Percentiles rank a stretch among this genome's conserved stretches.
These are phyloP conservation scores for Lepilemur ruficaudatus DNA, from an alignment of 2,797 vertebrate genomes.

Conservation along the genomic window DNA sequence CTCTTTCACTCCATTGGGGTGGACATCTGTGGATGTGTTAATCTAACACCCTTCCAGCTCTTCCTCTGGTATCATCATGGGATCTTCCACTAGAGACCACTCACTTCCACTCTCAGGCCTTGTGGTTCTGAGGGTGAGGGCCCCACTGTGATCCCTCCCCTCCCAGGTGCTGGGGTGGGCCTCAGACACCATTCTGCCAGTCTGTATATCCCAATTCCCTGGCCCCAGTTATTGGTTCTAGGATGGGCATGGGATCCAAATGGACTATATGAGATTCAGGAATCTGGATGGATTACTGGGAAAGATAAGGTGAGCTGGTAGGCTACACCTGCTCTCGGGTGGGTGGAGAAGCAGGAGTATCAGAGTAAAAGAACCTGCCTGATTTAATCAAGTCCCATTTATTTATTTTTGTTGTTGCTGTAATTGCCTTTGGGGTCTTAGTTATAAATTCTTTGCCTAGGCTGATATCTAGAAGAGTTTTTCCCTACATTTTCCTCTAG, in stretches of 20 bases:
- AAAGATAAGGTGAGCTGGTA: background rate
- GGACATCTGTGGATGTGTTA: background rate
- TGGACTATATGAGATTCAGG: background rate
- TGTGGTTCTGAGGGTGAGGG: background rate
- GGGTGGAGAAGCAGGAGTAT: background rate
- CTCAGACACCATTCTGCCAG: background rate
- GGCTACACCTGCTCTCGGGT: background rate
- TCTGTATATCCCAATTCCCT: background rate
- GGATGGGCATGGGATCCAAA: background rate
- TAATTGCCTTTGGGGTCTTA: background rate
- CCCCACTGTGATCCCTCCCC: background rate
- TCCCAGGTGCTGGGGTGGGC: background rate
- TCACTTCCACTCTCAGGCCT: background rate
- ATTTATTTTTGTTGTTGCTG: background rate
- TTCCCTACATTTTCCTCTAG: background rate
- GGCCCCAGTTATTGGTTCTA: background rate
- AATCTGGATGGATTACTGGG: background rate
- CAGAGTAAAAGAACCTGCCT: background rate
- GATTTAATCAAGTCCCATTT: background rate
- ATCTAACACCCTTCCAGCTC: background rate
- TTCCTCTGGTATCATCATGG: background rate
- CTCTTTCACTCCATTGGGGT: background rate
- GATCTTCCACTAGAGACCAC: background rate
- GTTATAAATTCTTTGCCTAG: background rate
- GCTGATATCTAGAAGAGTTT: background rate